Conservation (phyloP, 2,888 invertebrate genomes). For the Caenorhabditis panamensis region DNA sequence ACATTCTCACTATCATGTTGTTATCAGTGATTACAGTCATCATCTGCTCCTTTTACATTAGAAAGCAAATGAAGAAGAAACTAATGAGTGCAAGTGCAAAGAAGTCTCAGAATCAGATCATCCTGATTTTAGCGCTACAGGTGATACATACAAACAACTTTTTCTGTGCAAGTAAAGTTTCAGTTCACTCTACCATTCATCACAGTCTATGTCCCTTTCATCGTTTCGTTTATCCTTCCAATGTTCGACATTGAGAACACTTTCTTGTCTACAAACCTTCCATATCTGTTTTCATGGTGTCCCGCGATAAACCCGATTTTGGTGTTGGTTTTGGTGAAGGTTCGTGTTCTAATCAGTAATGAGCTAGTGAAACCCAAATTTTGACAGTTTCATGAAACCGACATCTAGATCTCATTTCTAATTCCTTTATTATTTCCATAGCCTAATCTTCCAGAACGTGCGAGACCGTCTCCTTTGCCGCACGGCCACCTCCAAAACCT, state of each 20-base stretch:
- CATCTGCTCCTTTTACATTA: conserved; percentile 23
- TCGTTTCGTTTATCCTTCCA: conserved; percentile 44
- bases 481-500: conserved; percentile 15
- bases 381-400: neutral
- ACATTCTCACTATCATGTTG: conserved; percentile 39
- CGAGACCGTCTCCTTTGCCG: conserved; percentile 39
- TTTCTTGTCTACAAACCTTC: conserved; percentile 32
- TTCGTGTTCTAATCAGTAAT: neutral
- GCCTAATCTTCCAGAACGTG: conserved; percentile 29
- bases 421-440: neutral
- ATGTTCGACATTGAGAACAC: conserved; percentile 46
- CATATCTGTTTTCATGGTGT: conserved; percentile 60
- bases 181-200: conserved; percentile 53
- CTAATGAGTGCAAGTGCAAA: conserved; percentile 41
- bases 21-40: conserved; percentile 42
- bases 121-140: conserved; percentile 36
- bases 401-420: neutral
- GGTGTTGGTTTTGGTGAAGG: conserved; percentile 47
- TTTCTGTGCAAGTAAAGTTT: conserved; percentile 1
- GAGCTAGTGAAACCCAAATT: too few relatives aligned
- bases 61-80: conserved; percentile 35
- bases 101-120: conserved; percentile 48
- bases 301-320: conserved; percentile 62
- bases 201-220: conserved; percentile 55
- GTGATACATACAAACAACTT: neutral